phyloP scores from a whole-genome alignment of 2,888 invertebrate genomes.

The Volucella bombylans region DNA sequence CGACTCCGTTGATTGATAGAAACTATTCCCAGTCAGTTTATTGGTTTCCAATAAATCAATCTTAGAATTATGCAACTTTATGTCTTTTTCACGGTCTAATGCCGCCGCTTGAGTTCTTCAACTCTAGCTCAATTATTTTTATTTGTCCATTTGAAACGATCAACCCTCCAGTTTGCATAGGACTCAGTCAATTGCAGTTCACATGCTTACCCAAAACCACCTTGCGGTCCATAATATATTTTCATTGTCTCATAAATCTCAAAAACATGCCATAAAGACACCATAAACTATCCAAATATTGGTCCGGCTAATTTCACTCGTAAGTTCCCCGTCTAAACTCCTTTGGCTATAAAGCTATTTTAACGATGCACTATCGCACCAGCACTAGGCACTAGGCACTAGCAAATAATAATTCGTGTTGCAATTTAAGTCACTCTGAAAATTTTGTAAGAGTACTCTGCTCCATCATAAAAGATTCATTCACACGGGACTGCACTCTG shows the following conservation, averaged over 20 bases:
- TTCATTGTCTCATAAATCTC: constrained; percentile 51
- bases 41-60: too few relatives aligned
- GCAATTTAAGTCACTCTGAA: constrained; percentile 34
- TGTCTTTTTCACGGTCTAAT: too few relatives aligned
- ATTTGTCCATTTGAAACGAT: too few relatives aligned
- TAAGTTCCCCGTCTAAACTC: constrained; percentile 44
- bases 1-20: too few relatives aligned
- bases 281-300: constrained; percentile 46
- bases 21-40: too few relatives aligned
- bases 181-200: background rate
- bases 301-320: constrained; percentile 40
- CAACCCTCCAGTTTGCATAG: too few relatives aligned
- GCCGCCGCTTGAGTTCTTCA: too few relatives aligned
- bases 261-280: constrained; percentile 30
- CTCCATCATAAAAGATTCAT: constrained; percentile 57
- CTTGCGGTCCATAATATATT: background rate
- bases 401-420: constrained; percentile 54
- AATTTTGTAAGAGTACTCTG: constrained; percentile 40
- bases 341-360: constrained; percentile 54
- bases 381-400: background rate
- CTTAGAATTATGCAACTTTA: too few relatives aligned
- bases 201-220: background rate
- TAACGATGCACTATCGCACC: constrained; percentile 46
- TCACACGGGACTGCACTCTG: constrained; percentile 3
- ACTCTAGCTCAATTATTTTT: too few relatives aligned